These are phyloP conservation scores for Drosophila pachea DNA, from an alignment of 1,140 invertebrate genomes.

Conservation along the genomic window DNA sequence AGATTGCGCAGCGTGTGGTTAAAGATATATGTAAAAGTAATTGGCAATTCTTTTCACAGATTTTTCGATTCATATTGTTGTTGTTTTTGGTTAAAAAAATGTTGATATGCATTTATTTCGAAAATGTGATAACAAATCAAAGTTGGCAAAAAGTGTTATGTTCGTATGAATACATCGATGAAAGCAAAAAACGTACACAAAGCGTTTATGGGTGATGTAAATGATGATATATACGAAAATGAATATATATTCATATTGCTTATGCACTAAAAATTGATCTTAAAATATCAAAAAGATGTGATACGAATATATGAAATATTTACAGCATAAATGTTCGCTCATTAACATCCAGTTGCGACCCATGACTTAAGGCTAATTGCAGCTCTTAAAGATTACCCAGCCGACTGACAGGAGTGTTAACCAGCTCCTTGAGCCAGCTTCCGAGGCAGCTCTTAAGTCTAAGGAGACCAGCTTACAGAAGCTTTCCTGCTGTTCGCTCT, in stretches of 20 bases:
- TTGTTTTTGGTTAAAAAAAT: slow-evolving; percentile 57
- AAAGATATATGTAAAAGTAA: slow-evolving; percentile 52
- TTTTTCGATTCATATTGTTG: slow-evolving; percentile 35
- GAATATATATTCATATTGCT: slow-evolving; percentile 23
- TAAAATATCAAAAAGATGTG: slow-evolving; percentile 35
- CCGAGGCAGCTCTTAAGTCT: not conserved
- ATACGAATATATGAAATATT: slow-evolving; percentile 59
- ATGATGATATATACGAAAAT: slow-evolving; percentile 8
- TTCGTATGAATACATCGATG: slow-evolving; percentile 66
- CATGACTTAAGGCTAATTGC: slow-evolving; percentile 23
- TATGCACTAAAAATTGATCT: slow-evolving; percentile 35
- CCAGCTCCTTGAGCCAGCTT: slow-evolving; percentile 18
- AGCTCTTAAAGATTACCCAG: slow-evolving; percentile 26
- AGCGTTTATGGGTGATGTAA: slow-evolving; percentile 70
- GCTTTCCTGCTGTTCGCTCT: not conserved
- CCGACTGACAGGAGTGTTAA: slow-evolving; percentile 13
- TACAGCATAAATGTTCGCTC: slow-evolving; percentile 49
- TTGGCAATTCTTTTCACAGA: slow-evolving; percentile 41
- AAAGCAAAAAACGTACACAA: slow-evolving; percentile 78
- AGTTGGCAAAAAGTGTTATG: slow-evolving; percentile 50
- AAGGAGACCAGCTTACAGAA: not conserved
- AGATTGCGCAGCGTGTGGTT: slow-evolving; percentile 41
- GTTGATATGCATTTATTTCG: slow-evolving; percentile 46
- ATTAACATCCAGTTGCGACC: slow-evolving; percentile 37
- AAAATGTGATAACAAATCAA: slow-evolving; percentile 65